phyloP scores from a whole-genome alignment of 2,888 invertebrate species.

The Phortica okadai region DNA sequence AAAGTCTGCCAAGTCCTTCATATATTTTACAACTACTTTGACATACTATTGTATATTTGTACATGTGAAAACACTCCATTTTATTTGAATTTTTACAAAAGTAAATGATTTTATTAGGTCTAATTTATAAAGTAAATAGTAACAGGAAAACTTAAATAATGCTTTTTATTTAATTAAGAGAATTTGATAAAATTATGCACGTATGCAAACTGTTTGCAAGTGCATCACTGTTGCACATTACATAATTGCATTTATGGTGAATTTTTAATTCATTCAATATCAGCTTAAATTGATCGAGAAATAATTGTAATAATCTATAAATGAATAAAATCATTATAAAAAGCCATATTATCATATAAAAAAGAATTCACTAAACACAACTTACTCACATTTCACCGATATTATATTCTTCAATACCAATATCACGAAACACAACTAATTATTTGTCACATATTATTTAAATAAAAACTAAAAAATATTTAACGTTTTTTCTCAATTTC shows the following conservation, averaged over 20 bases:
- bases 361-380: too few species aligned
- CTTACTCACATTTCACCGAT: neutral
- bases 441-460: neutral
- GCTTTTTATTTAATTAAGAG: neutral
- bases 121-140: neutral
- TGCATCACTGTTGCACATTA: too few species aligned
- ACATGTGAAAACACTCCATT: conserved; percentile 51
- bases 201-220: too few species aligned
- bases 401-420: neutral
- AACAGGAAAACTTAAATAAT: neutral
- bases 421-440: neutral
- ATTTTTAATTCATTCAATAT: too few species aligned
- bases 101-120: neutral
- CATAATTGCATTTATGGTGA: too few species aligned
- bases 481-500: neutral
- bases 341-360: too few species aligned
- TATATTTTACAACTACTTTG: conserved; percentile 27
- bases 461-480: neutral
- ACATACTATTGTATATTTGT: conserved; percentile 42
- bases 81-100: conserved; percentile 4
- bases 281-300: too few species aligned
- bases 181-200: too few species aligned
- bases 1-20: neutral
- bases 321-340: too few species aligned
- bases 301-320: too few species aligned